These are phyloP conservation scores for Sternotherus odoratus DNA, from an alignment of 2,797 vertebrate species.

Conservation along the genomic window DNA sequence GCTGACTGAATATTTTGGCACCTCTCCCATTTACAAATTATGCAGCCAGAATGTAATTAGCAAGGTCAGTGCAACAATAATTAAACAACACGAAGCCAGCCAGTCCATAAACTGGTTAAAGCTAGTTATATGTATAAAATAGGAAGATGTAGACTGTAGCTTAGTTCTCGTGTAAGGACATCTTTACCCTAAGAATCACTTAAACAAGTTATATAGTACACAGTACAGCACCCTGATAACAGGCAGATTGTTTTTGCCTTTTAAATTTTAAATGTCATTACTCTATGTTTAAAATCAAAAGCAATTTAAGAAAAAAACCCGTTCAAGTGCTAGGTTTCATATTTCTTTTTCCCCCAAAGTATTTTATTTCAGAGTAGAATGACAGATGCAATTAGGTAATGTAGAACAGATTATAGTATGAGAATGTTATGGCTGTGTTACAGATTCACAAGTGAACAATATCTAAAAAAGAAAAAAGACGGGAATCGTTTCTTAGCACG, in stretches of 20 bases:
- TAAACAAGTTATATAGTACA: constrained; percentile 1
- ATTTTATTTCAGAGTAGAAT: constrained; percentile 69
- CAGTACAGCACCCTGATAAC: constrained; percentile 46
- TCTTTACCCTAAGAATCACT: constrained; percentile 28
- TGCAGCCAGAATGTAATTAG: constrained; percentile 77
- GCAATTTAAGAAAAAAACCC: constrained; percentile 53
- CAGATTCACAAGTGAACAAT: constrained; percentile 69
- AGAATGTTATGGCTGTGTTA: constrained; percentile 61
- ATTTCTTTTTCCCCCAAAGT: constrained; percentile 67
- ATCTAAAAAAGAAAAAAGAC: neutral
- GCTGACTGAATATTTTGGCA: constrained; percentile 72
- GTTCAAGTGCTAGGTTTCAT: constrained; percentile 58
- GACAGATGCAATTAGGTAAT: constrained; percentile 74
- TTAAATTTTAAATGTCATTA: constrained; percentile 69
- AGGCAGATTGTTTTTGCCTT: constrained; percentile 68
- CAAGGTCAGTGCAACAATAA: constrained; percentile 72
- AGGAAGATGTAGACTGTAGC: neutral
- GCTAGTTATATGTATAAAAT: constrained; percentile 1
- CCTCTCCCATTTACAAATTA: constrained; percentile 72
- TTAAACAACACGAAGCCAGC: constrained; percentile 71
- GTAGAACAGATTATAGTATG: constrained; percentile 64
- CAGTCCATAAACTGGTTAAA: constrained; percentile 53
- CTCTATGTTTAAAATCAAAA: constrained; percentile 65
- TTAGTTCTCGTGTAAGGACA: neutral
- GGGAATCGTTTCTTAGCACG: constrained; percentile 35